phyloP scores from a whole-genome alignment of 2,113 vertebrate species.

The Willisornis vidua region DNA sequence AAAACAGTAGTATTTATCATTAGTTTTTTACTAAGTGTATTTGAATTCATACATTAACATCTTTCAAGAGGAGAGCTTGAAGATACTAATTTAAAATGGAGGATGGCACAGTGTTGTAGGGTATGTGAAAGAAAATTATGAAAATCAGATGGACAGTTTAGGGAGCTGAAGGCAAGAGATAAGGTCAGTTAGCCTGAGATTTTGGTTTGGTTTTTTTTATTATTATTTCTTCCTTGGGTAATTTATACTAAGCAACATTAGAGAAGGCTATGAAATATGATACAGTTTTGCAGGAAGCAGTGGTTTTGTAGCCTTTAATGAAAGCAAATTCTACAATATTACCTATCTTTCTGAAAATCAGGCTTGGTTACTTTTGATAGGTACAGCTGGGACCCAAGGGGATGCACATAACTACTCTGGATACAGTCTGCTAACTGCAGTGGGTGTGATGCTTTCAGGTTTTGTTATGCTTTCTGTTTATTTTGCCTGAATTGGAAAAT shows the following conservation, averaged over 20 bases:
- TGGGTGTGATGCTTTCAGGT: neutral
- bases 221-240: neutral
- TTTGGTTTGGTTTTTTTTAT: neutral
- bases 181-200: neutral
- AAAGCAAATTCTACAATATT: neutral
- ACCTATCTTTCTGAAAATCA: neutral
- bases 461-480: constrained; percentile 4
- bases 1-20: neutral
- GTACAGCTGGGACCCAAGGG: neutral
- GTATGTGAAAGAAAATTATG: neutral
- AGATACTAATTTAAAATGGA: neutral
- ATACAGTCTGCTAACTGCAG: neutral
- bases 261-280: neutral
- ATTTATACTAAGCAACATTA: neutral
- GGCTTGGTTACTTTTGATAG: neutral
- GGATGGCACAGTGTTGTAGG: neutral
- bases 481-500: neutral
- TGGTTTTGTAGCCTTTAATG: neutral
- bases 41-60: neutral
- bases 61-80: neutral
- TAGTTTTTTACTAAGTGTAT: neutral
- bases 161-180: neutral
- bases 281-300: neutral
- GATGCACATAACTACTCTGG: neutral
- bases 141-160: neutral